Conservation (phyloP, 2,113 vertebrate genomes). For the Esox niger region DNA sequence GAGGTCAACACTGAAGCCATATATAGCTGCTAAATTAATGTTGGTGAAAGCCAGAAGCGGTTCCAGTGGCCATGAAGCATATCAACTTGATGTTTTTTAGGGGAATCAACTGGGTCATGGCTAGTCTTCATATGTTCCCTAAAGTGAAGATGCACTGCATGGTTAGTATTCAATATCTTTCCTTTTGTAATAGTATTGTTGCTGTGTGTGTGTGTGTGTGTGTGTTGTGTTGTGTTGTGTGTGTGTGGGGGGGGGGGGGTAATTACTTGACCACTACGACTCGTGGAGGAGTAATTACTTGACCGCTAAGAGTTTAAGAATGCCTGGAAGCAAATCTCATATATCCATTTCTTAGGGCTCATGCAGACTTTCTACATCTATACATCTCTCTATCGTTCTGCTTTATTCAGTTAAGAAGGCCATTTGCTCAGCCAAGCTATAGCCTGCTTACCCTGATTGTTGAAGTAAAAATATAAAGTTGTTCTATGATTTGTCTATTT, state of each 20-base stretch:
- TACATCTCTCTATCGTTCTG: background rate
- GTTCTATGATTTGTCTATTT: no score
- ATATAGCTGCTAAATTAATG: background rate
- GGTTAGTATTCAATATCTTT: no score
- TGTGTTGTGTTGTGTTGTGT: no score
- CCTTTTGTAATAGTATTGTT: background rate
- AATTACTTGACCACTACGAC: constrained; percentile 50
- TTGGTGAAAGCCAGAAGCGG: background rate
- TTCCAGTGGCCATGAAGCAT: background rate
- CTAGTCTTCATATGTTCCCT: no score
- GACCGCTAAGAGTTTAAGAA: constrained; percentile 65
- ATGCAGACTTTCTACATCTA: constrained; percentile 39
- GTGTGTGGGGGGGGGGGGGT: no score
- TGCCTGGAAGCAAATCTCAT: constrained; percentile 63
- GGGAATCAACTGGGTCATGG: constrained; percentile 29
- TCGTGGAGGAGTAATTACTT: constrained; percentile 61
- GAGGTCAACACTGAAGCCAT: background rate
- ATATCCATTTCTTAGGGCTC: constrained; percentile 67
- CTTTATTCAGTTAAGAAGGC: no score
- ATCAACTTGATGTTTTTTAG: constrained; percentile 21
- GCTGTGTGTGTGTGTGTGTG: background rate
- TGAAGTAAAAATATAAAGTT: no score
- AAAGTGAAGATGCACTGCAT: no score
- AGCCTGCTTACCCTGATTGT: background rate
- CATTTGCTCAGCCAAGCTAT: constrained; percentile 15